A percentile compares a stretch with the other conserved stretches of the same genome.
These are phyloP conservation scores for Monochamus alternatus DNA, from an alignment of 2,888 invertebrate species.

Conservation along the genomic window DNA sequence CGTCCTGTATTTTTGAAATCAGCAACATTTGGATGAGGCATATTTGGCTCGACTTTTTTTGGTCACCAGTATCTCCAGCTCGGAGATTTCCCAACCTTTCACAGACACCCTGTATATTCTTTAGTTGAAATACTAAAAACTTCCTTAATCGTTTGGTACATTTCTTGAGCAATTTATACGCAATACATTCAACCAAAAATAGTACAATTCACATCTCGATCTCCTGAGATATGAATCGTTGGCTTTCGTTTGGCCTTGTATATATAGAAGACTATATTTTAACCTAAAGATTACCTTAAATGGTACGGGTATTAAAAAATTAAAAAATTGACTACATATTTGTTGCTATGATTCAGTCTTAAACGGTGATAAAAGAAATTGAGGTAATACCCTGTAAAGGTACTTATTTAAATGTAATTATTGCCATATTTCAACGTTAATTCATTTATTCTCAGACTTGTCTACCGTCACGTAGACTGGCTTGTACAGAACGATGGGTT, in stretches of 20 bases:
- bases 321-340: constrained; percentile 52
- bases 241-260: background rate
- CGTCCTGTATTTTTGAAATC: too few relatives aligned
- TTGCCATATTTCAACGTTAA: constrained; percentile 56
- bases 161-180: background rate
- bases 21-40: too few relatives aligned
- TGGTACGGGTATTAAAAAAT: constrained; percentile 33
- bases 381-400: constrained; percentile 56
- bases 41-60: too few relatives aligned
- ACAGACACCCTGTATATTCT: too few relatives aligned
- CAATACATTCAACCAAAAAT: background rate
- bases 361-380: constrained; percentile 53
- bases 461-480: constrained; percentile 76
- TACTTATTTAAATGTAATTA: constrained; percentile 53
- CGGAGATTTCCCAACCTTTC: too few relatives aligned
- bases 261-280: constrained; percentile 22
- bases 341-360: constrained; percentile 55
- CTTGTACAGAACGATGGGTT: constrained; percentile 78
- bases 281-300: constrained; percentile 23
- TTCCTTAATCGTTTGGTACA: too few relatives aligned
- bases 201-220: too few relatives aligned
- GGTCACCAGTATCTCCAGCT: too few relatives aligned
- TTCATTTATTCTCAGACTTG: constrained; percentile 60
- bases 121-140: too few relatives aligned
- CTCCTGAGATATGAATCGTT: background rate